Percentiles rank a stretch among this genome's conserved stretches.
phyloP scores from a whole-genome alignment of 2,113 vertebrate species.

The Nesoenas mayeri region DNA sequence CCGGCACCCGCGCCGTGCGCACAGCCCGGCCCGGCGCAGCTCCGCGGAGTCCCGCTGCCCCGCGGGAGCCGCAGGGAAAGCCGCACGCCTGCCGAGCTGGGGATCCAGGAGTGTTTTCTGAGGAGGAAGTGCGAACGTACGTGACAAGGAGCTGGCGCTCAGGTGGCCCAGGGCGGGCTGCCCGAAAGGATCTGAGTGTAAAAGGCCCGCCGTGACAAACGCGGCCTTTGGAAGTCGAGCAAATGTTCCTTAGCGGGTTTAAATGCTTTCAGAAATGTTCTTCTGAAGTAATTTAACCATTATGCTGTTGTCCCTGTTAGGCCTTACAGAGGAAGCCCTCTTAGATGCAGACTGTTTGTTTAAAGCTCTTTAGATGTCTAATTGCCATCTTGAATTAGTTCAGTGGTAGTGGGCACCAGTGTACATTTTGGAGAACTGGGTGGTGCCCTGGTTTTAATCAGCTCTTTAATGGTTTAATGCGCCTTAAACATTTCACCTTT shows the following conservation, averaged over 20 bases:
- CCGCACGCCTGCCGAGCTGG: not conserved
- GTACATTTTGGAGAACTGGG: not conserved
- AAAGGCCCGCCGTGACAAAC: not conserved
- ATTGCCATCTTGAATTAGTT: not conserved
- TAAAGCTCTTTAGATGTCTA: not conserved
- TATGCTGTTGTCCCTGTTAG: accelerated
- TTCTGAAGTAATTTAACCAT: not conserved
- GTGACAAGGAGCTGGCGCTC: not conserved
- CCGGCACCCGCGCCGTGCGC: not conserved
- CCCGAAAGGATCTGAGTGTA: not conserved
- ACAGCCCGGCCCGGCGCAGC: too few species aligned
- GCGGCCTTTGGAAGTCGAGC: not conserved
- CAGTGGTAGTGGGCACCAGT: not conserved
- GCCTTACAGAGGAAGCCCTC: not conserved
- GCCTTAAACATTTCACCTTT: not conserved
- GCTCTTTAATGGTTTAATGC: not conserved
- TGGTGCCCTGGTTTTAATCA: not conserved
- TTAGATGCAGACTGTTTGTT: not conserved
- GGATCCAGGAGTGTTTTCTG: not conserved
- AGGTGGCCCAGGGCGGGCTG: not conserved
- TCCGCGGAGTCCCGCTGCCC: not conserved
- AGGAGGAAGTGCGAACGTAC: not conserved
- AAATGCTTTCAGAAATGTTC: not conserved
- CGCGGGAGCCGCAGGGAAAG: accelerated
- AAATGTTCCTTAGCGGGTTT: not conserved